A percentile compares a stretch with the other conserved stretches of the same genome.
These are phyloP conservation scores for Brenthis ino DNA, from an alignment of 2,888 invertebrate genomes.

Conservation along the genomic window DNA sequence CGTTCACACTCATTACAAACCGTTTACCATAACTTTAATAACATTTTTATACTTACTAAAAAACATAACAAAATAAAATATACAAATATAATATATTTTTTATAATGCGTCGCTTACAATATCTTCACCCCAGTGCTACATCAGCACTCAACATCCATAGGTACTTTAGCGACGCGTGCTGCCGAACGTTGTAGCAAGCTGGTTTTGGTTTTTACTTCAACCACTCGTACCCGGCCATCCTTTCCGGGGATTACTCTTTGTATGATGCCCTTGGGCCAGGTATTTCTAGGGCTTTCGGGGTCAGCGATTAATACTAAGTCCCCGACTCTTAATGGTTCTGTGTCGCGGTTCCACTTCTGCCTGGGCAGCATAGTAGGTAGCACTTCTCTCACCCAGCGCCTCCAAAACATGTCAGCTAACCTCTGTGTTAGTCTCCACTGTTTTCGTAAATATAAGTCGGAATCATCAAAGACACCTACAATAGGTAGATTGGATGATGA, in stretches of 20 bases:
- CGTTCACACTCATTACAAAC: no score
- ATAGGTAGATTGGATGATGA: conserved; percentile 3
- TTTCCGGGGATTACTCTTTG: conserved; percentile 12
- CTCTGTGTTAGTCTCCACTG: conserved; percentile 10
- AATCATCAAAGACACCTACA: not conserved
- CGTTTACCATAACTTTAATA: no score
- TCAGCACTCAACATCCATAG: conserved; percentile 8
- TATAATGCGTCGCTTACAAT: no score
- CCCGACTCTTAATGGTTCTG: conserved; percentile 13
- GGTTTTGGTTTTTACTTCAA: conserved; percentile 20
- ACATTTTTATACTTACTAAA: no score
- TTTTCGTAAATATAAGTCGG: not conserved
- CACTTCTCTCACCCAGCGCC: conserved; percentile 1
- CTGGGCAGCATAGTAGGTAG: not conserved
- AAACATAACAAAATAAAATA: no score
- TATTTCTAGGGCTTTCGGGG: conserved; percentile 14
- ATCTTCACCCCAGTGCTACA: conserved; percentile 13
- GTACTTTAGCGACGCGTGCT: conserved; percentile 11
- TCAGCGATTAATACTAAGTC: conserved; percentile 26
- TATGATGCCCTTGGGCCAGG: conserved; percentile 27
- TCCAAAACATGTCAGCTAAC: conserved; percentile 20
- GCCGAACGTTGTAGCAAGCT: conserved; percentile 18
- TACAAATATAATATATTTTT: no score
- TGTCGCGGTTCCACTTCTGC: not conserved
- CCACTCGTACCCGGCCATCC: conserved; percentile 20